Evolutionary conservation across 2,888 invertebrate species (phyloP), one percentile per base, ranked within the genome.

Genomic region (Callyntrura guangdongensis): DNA sequence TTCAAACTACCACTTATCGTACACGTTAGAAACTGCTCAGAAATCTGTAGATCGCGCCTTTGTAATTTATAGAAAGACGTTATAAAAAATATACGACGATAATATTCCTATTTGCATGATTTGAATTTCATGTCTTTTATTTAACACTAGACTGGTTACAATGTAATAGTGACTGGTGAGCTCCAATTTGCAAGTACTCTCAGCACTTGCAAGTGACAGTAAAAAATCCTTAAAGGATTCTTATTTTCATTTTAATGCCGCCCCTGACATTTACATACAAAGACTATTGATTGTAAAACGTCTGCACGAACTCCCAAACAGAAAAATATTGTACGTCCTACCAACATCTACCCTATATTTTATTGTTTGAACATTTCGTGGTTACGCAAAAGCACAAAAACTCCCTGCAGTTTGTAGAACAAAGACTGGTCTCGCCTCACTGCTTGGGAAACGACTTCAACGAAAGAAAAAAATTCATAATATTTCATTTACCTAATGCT

Each of bases 181-280:
- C n/a, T 45, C 5, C 69, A 36, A 36, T 69, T 69, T 36, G 36
- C 47, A 74, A 74, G 20, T 47, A 53, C 12, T 14, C 53, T 69
- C n/a, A n/a, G 20, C 36, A 5, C 12, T 12, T 25, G 64, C 74
- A 74, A 53, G 25, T n/a, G n/a, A 11, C 14, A n/a, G 8, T 20
- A 25, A 20, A 72, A 47, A 25, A 77, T 77, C 49, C 49, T 53
- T 77, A 25, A 77, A 20, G 22, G 14, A 14, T 53, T 67, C 2
- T 11, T 14, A 20, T n/a, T 56, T 79, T 27, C 59, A 79, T 47
- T 82, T 47, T 45, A 64, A 86, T 25, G 53, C 49, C 17, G 86
- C 53, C 86, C 86, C 67, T 86, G 86, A 86, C 86, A 86, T 86
- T 86, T 86, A 17, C 64, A 86, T 22, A 61, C 8, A 27, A 64